Evolutionary conservation across 2,888 invertebrate species (phyloP), one percentile per base, ranked within the genome.

Genomic region (Dryococelus australis): DNA sequence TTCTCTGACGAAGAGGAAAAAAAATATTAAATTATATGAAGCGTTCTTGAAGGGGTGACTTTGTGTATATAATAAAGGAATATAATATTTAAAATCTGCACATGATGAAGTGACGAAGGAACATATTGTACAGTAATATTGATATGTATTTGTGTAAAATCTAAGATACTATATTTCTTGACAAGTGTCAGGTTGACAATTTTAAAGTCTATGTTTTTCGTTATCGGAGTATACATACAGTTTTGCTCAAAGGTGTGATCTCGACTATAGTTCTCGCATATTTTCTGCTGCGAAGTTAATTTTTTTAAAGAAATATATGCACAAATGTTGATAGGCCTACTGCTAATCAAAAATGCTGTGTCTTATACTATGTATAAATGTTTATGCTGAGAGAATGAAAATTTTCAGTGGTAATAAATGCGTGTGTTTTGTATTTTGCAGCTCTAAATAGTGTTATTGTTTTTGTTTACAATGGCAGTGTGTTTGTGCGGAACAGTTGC

Each of bases 271-370:
- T 65, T n/a, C 8, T 65, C 20, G 65, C 65, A 65, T 65, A 65
- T 20, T 65, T 65, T 65, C 65, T 65, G 20, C 65, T 65, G 20
- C 65, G n/a, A n/a, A 65, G n/a, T 65, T 65, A 3, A 24, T 65
- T 65, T n/a, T 65, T 65, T 65, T 65, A n/a, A 35, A 35, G 35
- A 35, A 35, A 65, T n/a, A 20, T 65, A 65, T 65, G 65, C 65
- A 65, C 65, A 65, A 24, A 65, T 12, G 0, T 16, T 65, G 8
- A 65, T n/a, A 20, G 65, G 65, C 65, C 65, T 65, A 65, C 65
- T 65, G 65, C 65, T 65, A 65, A 65, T 65, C 65, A 65, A 65
- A 35, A 65, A 65, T n/a, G 65, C 65, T n/a, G 65, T 65, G 65
- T 65, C 65, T 65, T 65, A n/a, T 65, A 65, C 20, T 65, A 65